These are phyloP conservation scores for Atta texana DNA, from an alignment of 1,140 invertebrate genomes.

Conservation along the genomic window DNA sequence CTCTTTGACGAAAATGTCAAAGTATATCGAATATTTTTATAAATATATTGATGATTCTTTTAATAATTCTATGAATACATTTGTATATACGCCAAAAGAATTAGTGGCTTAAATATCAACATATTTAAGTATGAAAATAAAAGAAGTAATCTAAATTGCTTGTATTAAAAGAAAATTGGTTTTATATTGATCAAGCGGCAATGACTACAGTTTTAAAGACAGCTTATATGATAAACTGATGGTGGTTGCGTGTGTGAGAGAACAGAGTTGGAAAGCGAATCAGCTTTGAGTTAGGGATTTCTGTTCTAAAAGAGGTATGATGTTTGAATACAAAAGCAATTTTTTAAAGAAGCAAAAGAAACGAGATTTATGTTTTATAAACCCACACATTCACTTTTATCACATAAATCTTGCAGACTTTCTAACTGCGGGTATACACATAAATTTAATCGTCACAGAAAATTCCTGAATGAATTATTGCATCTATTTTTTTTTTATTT, in stretches of 20 bases:
- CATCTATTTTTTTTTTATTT: constrained; percentile 1
- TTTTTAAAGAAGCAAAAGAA: neutral
- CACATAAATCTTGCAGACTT: neutral
- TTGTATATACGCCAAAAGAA: neutral
- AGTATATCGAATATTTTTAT: neutral
- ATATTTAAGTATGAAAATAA: neutral
- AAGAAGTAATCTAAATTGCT: neutral
- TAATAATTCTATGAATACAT: neutral
- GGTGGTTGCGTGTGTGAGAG: neutral
- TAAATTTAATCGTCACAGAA: neutral
- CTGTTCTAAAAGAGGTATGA: neutral
- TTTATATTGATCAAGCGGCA: constrained; percentile 19
- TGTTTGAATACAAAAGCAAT: neutral
- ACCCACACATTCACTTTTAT: neutral
- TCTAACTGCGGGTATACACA: neutral
- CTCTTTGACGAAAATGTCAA: neutral
- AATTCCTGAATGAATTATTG: neutral
- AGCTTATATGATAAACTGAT: neutral
- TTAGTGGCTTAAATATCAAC: neutral
- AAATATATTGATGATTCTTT: neutral
- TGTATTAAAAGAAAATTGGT: neutral
- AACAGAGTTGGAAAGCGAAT: neutral
- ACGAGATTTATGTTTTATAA: neutral
- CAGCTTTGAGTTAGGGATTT: constrained; percentile 16
- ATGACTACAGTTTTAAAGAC: neutral